Conservation (phyloP, 2,797 vertebrate species). For the Pantherophis vulpinus region DNA sequence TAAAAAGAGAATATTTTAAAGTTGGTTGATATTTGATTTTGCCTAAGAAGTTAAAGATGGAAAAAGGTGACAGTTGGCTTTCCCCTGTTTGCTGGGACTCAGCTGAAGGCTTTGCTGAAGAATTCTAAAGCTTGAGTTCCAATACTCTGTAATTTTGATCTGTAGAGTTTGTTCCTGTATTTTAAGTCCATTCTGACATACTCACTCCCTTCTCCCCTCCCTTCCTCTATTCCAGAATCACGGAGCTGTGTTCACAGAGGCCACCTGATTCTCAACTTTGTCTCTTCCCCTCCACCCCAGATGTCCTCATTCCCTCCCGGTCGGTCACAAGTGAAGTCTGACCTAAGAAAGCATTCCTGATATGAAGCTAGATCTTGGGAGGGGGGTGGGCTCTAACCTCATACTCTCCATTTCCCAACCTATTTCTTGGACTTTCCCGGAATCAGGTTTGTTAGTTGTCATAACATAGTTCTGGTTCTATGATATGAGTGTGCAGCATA, state of each 20-base stretch:
- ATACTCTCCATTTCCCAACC: constrained; percentile 1
- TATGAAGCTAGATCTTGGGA: background rate
- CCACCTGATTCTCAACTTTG: constrained; percentile 89
- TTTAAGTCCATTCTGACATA: constrained; percentile 36
- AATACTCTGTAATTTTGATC: background rate
- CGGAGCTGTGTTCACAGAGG: constrained; percentile 83
- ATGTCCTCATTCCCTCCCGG: constrained; percentile 84
- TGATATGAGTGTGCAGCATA: background rate
- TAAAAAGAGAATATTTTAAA: background rate
- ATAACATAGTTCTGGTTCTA: background rate
- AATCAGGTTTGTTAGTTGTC: constrained; percentile 1
- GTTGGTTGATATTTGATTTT: background rate
- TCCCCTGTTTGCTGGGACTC: background rate
- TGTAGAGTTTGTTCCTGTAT: background rate
- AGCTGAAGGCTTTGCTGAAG: background rate
- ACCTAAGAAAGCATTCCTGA: constrained; percentile 68
- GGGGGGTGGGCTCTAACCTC: background rate
- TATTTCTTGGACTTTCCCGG: background rate
- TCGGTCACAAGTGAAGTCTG: constrained; percentile 85
- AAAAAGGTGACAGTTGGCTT: background rate
- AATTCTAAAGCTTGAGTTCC: too few relatives aligned
- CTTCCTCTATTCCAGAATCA: constrained; percentile 74
- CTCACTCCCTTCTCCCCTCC: constrained; percentile 35
- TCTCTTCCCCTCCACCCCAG: constrained; percentile 78
- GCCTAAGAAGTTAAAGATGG: background rate